Evolutionary conservation across 2,113 vertebrate genomes (phyloP).

Genomic region (Amphiprion percula): DNA sequence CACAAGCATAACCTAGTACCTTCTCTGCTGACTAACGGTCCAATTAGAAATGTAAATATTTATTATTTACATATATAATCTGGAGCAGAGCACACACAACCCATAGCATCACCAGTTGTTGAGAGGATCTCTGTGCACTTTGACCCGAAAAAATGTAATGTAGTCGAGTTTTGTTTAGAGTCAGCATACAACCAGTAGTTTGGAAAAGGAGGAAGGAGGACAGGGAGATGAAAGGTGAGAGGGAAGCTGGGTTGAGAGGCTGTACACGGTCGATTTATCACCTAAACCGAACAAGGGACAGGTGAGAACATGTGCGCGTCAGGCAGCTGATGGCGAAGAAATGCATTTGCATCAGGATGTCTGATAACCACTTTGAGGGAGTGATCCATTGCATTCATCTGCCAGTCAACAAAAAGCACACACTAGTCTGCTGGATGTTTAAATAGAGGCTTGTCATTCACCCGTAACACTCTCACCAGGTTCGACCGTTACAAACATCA

Average conservation of each 20-base stretch:
- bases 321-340: background rate
- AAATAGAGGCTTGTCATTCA: background rate
- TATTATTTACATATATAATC: too few species aligned
- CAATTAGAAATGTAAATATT: too few species aligned
- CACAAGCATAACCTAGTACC: background rate
- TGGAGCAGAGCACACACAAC: background rate
- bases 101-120: background rate
- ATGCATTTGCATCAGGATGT: background rate
- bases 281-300: background rate
- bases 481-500: too few species aligned
- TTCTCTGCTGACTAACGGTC: background rate
- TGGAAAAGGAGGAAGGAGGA: background rate
- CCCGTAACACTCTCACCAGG: too few species aligned
- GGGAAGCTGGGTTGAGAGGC: background rate
- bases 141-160: background rate
- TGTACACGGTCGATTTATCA: background rate
- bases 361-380: background rate
- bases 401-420: background rate
- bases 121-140: background rate
- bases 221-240: background rate
- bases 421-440: background rate
- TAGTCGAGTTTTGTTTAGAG: background rate
- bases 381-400: background rate
- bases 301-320: background rate
- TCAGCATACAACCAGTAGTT: background rate